Evolutionary conservation across 2,888 invertebrate genomes (phyloP).

Genomic region (Torymus aiolomorphi): DNA sequence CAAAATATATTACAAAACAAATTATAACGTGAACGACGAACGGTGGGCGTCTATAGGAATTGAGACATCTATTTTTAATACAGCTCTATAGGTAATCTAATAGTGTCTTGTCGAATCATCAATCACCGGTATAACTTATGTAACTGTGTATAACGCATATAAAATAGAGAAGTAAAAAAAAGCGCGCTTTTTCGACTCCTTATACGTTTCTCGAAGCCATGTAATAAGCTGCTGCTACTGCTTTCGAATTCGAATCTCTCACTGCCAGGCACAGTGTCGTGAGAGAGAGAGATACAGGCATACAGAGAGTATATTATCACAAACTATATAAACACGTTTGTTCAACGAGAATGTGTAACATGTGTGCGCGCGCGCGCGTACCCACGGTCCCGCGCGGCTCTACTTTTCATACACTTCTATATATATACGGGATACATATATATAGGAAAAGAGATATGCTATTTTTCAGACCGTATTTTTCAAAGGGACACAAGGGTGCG

Average conservation of each 20-base stretch:
- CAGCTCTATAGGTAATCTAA: not conserved
- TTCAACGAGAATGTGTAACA: not conserved
- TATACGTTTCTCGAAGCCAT: no score
- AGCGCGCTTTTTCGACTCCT: not conserved
- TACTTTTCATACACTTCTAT: constrained; percentile 45
- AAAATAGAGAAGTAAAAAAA: no score
- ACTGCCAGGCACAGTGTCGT: constrained; percentile 21
- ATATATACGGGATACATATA: not conserved
- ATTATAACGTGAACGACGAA: not conserved
- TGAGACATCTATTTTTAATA: constrained; percentile 51
- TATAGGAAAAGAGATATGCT: constrained; percentile 23
- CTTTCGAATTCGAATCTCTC: constrained; percentile 42
- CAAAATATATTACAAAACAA: not conserved
- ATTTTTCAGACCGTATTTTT: constrained; percentile 56
- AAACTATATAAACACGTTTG: no score
- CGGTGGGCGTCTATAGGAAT: constrained; percentile 18
- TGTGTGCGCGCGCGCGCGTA: not conserved
- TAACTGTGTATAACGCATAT: no score
- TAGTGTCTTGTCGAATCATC: not conserved
- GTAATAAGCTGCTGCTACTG: no score
- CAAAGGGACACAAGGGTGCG: constrained; percentile 25
- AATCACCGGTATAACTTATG: not conserved
- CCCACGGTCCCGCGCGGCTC: not conserved
- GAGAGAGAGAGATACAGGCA: no score
- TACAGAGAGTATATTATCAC: no score